Percentiles rank a stretch among this genome's conserved stretches.
These are phyloP conservation scores for Cygnus buccinator DNA, from an alignment of 2,113 vertebrate species.

Conservation along the genomic window DNA sequence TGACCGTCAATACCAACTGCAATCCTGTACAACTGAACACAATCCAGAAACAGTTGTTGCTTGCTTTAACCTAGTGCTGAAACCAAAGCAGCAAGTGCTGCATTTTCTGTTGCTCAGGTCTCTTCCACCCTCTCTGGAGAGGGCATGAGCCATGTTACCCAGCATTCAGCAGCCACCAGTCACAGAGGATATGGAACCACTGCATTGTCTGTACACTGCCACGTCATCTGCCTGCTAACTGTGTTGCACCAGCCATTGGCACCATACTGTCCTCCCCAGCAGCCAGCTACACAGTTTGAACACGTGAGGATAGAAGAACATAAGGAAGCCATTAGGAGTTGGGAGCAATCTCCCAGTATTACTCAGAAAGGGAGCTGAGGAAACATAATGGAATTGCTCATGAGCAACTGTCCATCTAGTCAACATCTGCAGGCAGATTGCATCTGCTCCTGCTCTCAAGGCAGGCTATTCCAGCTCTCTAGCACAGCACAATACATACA, in stretches of 20 bases:
- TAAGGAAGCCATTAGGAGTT: constrained; percentile 37
- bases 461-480: not conserved
- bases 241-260: not conserved
- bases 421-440: constrained; percentile 17
- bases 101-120: not conserved
- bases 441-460: not conserved
- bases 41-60: not conserved
- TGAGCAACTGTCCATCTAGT: not conserved
- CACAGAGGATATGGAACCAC: not conserved
- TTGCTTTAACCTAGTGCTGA: not conserved
- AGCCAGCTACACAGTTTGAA: constrained; percentile 2
- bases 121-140: not conserved
- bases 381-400: constrained; percentile 27
- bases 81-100: not conserved
- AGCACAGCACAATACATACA: not conserved
- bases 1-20: not conserved
- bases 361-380: constrained; percentile 9
- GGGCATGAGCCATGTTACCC: not conserved
- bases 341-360: not conserved
- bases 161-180: not conserved
- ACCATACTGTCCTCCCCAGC: not conserved
- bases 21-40: not conserved
- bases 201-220: not conserved
- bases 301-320: not conserved
- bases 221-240: not conserved